A percentile compares a stretch with the other conserved stretches of the same genome.
Conservation (phyloP, 1,140 invertebrate genomes). For the Copidosoma floridanum region DNA sequence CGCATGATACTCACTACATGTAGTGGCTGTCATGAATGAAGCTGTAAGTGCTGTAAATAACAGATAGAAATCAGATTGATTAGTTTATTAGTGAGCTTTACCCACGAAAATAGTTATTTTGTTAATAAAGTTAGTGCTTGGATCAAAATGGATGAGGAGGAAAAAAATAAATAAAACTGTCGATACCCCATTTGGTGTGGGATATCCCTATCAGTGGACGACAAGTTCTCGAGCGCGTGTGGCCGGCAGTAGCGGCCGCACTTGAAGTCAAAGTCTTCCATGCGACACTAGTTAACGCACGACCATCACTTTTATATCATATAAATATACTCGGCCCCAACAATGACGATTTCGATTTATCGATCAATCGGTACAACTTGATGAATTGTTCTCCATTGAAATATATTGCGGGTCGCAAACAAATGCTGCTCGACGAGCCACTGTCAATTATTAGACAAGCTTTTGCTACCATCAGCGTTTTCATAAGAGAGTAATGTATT, state of each 20-base stretch:
- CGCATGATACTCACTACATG: conserved; percentile 55
- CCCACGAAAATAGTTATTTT: too few relatives aligned
- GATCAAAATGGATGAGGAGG: not conserved
- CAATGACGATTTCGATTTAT: not conserved
- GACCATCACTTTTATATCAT: not conserved
- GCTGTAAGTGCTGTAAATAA: conserved; percentile 54
- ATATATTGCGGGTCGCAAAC: too few relatives aligned
- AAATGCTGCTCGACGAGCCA: too few relatives aligned
- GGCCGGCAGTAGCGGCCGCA: not conserved
- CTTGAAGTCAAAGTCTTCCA: conserved; percentile 12
- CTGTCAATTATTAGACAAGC: too few relatives aligned
- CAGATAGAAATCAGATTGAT: conserved; percentile 1
- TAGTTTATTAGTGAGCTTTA: too few relatives aligned
- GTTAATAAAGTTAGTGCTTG: too few relatives aligned
- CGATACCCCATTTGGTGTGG: not conserved
- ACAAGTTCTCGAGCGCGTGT: not conserved
- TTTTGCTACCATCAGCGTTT: too few relatives aligned
- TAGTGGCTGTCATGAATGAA: conserved; percentile 59
- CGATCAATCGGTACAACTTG: too few relatives aligned
- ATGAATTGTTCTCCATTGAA: too few relatives aligned
- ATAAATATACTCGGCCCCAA: not conserved
- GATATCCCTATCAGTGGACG: not conserved
- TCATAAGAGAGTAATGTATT: too few relatives aligned
- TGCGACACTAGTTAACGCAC: not conserved
- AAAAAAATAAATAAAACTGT: not conserved